Percentiles rank a stretch among this genome's conserved stretches.
These are phyloP conservation scores for Ochropacha duplaris DNA, from an alignment of 2,888 invertebrate genomes.

Conservation along the genomic window DNA sequence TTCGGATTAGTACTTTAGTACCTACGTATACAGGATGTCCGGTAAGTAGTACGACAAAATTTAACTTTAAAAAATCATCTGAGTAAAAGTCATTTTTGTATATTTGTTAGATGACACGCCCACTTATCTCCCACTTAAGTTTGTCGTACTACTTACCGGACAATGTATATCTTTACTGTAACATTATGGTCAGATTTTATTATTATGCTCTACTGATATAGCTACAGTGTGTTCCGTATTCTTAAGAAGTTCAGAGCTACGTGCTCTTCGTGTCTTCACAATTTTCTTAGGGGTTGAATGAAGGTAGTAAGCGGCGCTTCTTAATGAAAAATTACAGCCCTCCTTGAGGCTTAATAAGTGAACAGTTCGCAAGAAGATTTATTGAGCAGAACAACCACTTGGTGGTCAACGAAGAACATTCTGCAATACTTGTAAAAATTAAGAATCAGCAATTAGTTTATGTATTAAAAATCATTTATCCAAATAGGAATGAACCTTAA, in stretches of 20 bases:
- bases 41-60: too few species aligned
- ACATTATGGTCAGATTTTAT: not conserved
- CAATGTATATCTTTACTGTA: too few species aligned
- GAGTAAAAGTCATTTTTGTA: too few species aligned
- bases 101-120: too few species aligned
- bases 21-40: too few species aligned
- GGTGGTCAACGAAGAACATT: constrained; percentile 15
- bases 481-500: too few species aligned
- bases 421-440: constrained; percentile 9
- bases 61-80: too few species aligned
- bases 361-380: constrained; percentile 21
- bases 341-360: constrained; percentile 39
- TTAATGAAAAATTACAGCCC: constrained; percentile 58
- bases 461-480: too few species aligned
- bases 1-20: too few species aligned
- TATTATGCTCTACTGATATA: not conserved
- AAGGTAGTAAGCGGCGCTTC: constrained; percentile 28
- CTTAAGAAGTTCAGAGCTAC: not conserved
- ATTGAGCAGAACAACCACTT: constrained; percentile 24
- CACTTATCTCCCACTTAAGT: too few species aligned
- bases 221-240: not conserved
- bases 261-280: constrained; percentile 27
- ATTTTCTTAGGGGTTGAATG: constrained; percentile 25
- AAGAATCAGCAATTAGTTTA: too few species aligned
- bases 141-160: too few species aligned